Conservation (phyloP, 2,113 vertebrate species). For the Syngnathus typhle region DNA sequence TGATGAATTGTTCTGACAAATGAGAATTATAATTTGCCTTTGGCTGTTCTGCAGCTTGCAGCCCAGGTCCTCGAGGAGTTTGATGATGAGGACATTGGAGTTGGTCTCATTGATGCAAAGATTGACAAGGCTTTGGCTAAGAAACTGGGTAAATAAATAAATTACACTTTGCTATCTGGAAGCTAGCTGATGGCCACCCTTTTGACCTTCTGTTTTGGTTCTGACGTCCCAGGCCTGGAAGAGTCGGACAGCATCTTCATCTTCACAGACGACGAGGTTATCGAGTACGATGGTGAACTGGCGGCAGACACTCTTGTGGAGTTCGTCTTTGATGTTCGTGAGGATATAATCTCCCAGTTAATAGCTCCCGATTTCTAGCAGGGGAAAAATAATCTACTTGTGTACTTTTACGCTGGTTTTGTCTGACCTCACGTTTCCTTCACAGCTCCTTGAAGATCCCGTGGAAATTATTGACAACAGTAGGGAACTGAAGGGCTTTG, state of each 20-base stretch:
- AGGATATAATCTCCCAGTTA: conserved; percentile 58
- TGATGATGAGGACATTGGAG: conserved; percentile 82
- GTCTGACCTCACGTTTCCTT: background rate
- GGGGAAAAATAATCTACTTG: background rate
- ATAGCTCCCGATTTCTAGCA: conserved; percentile 41
- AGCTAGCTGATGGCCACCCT: background rate
- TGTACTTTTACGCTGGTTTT: background rate
- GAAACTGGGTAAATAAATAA: conserved; percentile 74
- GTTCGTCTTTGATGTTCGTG: conserved; percentile 86
- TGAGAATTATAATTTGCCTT: background rate
- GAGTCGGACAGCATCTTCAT: conserved; percentile 86
- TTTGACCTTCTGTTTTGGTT: background rate
- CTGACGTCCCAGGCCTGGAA: conserved; percentile 64
- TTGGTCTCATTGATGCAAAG: conserved; percentile 83
- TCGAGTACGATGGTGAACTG: conserved; percentile 87
- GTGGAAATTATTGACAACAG: conserved; percentile 85
- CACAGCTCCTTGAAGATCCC: conserved; percentile 77
- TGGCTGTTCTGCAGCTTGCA: conserved; percentile 73
- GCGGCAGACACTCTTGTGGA: conserved; percentile 84
- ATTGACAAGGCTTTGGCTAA: conserved; percentile 79
- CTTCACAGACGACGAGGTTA: conserved; percentile 83
- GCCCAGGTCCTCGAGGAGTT: conserved; percentile 86
- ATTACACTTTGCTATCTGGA: background rate
- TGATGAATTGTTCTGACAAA: background rate
- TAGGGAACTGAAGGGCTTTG: conserved; percentile 79